phyloP scores from a whole-genome alignment of 1,140 invertebrate species.

The Drosophila leontia region DNA sequence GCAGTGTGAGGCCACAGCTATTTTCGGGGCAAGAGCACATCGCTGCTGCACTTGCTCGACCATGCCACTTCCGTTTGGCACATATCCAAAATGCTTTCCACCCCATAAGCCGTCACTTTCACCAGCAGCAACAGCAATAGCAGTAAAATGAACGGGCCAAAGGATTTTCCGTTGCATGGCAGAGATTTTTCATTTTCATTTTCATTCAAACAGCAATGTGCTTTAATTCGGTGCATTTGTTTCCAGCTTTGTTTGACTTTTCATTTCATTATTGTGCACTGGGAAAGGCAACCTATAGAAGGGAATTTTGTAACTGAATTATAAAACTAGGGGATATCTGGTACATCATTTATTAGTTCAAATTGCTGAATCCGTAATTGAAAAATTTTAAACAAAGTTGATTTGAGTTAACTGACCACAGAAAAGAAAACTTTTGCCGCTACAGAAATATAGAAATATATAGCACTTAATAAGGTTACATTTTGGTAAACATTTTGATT shows the following conservation, averaged over 20 bases:
- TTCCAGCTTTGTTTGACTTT: constrained; percentile 51
- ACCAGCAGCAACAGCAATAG: constrained; percentile 2
- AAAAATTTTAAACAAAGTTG: neutral
- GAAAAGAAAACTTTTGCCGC: neutral
- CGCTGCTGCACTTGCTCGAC: constrained; percentile 25
- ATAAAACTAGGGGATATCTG: neutral
- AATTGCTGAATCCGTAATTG: neutral
- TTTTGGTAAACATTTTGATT: too few species aligned
- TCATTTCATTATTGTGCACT: constrained; percentile 66
- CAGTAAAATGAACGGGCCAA: constrained; percentile 20
- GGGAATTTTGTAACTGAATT: neutral
- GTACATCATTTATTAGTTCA: neutral
- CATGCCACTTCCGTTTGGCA: constrained; percentile 62
- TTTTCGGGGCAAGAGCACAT: constrained; percentile 1
- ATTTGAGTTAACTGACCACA: neutral
- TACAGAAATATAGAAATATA: too few species aligned
- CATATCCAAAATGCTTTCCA: constrained; percentile 55
- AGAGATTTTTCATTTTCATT: constrained; percentile 43
- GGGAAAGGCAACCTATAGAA: neutral
- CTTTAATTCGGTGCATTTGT: constrained; percentile 57
- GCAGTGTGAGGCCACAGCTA: constrained; percentile 20
- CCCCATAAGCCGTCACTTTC: constrained; percentile 52
- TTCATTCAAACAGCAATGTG: constrained; percentile 48
- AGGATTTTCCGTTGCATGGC: constrained; percentile 2
- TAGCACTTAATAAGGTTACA: too few species aligned